Evolutionary conservation across 2,888 invertebrate genomes (phyloP).

Genomic region (Tenthredo notha): DNA sequence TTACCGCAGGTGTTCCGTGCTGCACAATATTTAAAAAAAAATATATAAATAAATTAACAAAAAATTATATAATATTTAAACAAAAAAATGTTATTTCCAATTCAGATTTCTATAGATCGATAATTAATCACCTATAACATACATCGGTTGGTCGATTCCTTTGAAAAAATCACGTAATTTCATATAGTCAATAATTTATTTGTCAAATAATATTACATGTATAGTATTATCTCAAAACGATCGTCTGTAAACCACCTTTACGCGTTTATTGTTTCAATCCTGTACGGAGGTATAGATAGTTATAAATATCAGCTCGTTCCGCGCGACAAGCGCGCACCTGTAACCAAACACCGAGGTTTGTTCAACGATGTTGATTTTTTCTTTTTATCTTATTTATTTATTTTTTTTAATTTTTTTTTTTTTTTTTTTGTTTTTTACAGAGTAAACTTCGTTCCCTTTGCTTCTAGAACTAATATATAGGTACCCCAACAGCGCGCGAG

Average conservation of each 20-base stretch:
- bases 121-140: no score
- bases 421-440: neutral
- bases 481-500: neutral
- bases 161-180: neutral
- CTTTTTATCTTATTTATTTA: neutral
- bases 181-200: no score
- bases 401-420: neutral
- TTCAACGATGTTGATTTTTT: constrained; percentile 16
- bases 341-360: constrained; percentile 32
- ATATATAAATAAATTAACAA: neutral
- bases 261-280: constrained; percentile 4
- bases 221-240: neutral
- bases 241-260: neutral
- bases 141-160: neutral
- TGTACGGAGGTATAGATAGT: neutral
- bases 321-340: constrained; percentile 32
- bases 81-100: neutral
- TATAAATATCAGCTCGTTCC: constrained; percentile 34
- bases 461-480: no score
- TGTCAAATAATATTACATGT: neutral
- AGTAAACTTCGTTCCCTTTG: neutral
- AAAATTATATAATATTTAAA: no score
- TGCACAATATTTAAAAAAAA: neutral
- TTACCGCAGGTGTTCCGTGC: constrained; percentile 6
- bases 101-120: neutral